Evolutionary conservation across 2,797 vertebrate genomes (phyloP), one percentile per base, ranked within the genome.

Genomic region (Austrolebias charrua): DNA sequence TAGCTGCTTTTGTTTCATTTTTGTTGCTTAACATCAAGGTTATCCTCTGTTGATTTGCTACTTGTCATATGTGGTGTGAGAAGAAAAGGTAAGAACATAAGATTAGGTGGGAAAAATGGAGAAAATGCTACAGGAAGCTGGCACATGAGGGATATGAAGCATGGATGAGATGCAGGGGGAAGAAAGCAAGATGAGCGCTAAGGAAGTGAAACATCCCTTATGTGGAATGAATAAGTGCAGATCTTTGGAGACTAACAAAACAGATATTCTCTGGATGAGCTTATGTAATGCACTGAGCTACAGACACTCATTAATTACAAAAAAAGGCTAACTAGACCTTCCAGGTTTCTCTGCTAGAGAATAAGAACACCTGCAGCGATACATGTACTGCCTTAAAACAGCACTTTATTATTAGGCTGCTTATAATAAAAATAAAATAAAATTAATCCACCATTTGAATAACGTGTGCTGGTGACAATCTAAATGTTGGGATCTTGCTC

Each of bases 191-290:
- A 56, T 14, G 18, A 54, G 24, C 10, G 38, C 47, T 19, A 55
- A 69, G 56, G 58, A 66, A 67, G 57, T 20, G 12, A 46, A 63
- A 59, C 55, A 55, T 50, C 60, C 53, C 33, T 28, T 15, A 50
- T 45, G 47, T 65, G 65, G 64, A 55, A 77, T 63, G 45, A 80
- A 86, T 80, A 80, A 75, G 62, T 33, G 52, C 60, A 48, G 54
- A 56, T 43, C 53, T 18, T 58, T 69, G 42, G 70, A 51, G 60
- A 73, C 69, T 9, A 28, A 51, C 50, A 44, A 59, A 69, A 24
- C 16, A 13, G 20, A 65, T 35, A 57, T 71, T 33, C 24, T 35
- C 20, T 44, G 16, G 43, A 64, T 63, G 51, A 51, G 59, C 54
- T 84, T 80, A 82, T 73, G 28, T 68, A 81, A 83, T 10, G 42